These are phyloP conservation scores for Loripinus fragilis DNA, from an alignment of 2,888 invertebrate genomes.

Conservation along the genomic window DNA sequence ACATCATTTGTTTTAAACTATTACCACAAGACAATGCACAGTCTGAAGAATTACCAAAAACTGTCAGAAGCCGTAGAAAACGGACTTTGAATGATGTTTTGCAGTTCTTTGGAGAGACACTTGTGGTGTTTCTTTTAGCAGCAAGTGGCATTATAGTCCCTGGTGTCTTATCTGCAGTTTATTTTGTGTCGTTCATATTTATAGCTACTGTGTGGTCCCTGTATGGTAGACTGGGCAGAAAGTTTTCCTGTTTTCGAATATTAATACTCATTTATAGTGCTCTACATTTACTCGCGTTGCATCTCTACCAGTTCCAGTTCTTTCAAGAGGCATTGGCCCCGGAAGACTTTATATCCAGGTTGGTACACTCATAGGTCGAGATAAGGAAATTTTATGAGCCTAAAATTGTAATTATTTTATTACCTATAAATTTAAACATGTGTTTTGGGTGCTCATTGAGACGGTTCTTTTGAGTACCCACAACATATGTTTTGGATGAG, in stretches of 20 bases:
- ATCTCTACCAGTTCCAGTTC: conserved; percentile 94
- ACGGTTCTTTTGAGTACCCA: no score
- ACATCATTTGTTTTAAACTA: conserved; percentile 70
- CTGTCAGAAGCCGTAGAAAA: conserved; percentile 50
- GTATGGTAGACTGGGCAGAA: conserved; percentile 89
- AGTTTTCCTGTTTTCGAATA: conserved; percentile 87
- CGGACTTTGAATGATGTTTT: conserved; percentile 57
- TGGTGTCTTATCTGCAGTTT: conserved; percentile 92
- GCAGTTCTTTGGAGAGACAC: conserved; percentile 72
- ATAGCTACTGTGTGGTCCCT: conserved; percentile 90
- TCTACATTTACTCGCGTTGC: conserved; percentile 89
- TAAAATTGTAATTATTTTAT: no score
- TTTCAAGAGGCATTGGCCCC: conserved; percentile 89
- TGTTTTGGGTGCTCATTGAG: no score
- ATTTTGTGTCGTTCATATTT: conserved; percentile 93
- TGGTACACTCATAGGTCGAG: no score
- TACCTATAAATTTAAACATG: no score
- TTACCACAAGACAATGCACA: conserved; percentile 43
- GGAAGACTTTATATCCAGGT: conserved; percentile 89
- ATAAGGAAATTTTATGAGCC: no score
- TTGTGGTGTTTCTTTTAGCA: conserved; percentile 74
- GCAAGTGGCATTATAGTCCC: conserved; percentile 90
- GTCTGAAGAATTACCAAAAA: conserved; percentile 43
- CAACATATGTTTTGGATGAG: no score
- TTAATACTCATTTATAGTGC: conserved; percentile 87